Conservation (phyloP, 2,888 invertebrate species). For the Zaprionus lineosus region DNA sequence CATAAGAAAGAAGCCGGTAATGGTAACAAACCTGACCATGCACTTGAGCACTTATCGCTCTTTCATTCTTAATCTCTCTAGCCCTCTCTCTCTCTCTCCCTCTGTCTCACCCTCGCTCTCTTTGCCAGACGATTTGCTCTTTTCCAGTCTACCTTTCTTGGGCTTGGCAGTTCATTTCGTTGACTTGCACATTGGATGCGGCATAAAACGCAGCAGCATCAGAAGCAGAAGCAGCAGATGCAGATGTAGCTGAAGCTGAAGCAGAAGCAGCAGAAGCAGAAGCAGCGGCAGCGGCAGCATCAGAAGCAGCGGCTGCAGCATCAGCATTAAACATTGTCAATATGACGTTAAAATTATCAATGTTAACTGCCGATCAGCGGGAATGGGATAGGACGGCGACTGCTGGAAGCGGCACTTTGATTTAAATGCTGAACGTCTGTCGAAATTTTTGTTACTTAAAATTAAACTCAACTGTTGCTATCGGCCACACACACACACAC, state of each 20-base stretch:
- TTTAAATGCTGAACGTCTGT: slow-evolving; percentile 19
- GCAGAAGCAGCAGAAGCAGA: not conserved
- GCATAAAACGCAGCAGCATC: not conserved
- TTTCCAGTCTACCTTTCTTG: slow-evolving; percentile 3
- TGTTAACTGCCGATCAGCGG: slow-evolving; percentile 18
- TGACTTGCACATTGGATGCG: slow-evolving; percentile 17
- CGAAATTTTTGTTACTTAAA: slow-evolving; percentile 13
- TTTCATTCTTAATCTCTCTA: too few relatives aligned
- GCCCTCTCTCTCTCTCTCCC: slow-evolving; percentile 1
- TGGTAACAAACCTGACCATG: slow-evolving; percentile 12
- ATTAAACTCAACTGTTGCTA: slow-evolving; percentile 30
- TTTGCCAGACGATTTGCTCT: slow-evolving; percentile 6
- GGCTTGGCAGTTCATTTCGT: slow-evolving; percentile 23
- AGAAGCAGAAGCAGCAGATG: not conserved
- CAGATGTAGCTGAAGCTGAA: not conserved
- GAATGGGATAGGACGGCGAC: not conserved
- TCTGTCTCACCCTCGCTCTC: not conserved
- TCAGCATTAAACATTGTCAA: slow-evolving; percentile 15
- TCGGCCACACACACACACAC: slow-evolving; percentile 32
- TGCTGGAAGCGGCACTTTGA: slow-evolving; percentile 34
- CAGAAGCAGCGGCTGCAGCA: not conserved
- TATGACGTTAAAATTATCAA: slow-evolving; percentile 24
- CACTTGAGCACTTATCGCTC: slow-evolving; percentile 30
- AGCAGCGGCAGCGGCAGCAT: not conserved
- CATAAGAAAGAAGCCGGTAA: slow-evolving; percentile 7